phyloP scores from a whole-genome alignment of 2,888 invertebrate genomes.

The Mythimna loreyi region DNA sequence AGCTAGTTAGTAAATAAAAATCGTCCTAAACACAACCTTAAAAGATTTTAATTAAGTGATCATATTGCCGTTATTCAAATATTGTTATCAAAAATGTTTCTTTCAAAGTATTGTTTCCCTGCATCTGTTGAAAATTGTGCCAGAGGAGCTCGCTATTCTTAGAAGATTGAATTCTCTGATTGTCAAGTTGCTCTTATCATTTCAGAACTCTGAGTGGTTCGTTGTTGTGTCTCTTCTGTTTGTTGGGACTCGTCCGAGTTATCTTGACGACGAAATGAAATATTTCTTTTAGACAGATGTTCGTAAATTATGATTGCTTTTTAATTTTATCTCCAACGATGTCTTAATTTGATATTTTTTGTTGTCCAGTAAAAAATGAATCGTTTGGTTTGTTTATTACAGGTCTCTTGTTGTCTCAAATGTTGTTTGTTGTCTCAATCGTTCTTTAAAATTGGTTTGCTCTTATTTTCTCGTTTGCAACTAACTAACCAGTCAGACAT shows the following conservation, averaged over 20 bases:
- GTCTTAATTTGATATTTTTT: slow-evolving; percentile 22
- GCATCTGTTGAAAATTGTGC: slow-evolving; percentile 27
- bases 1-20: too few species aligned
- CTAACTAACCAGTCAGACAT: slow-evolving; percentile 13
- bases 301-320: slow-evolving; percentile 58
- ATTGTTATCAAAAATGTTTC: slow-evolving; percentile 23
- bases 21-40: neutral
- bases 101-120: slow-evolving; percentile 21
- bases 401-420: too few species aligned
- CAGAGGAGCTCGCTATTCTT: slow-evolving; percentile 28
- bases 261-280: slow-evolving; percentile 57
- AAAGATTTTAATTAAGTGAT: neutral
- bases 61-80: neutral
- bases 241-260: slow-evolving; percentile 48
- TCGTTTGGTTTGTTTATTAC: slow-evolving; percentile 13
- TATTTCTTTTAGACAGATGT: slow-evolving; percentile 43
- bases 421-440: too few species aligned
- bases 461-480: slow-evolving; percentile 14
- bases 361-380: slow-evolving; percentile 1
- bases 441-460: neutral
- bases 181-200: slow-evolving; percentile 62
- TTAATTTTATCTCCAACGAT: slow-evolving; percentile 47
- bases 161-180: slow-evolving; percentile 56
- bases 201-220: slow-evolving; percentile 57
- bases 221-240: slow-evolving; percentile 48